These are phyloP conservation scores for Porites cylindrica DNA, from an alignment of 92 coral and sea anemone genomes.

Conservation along the genomic window DNA sequence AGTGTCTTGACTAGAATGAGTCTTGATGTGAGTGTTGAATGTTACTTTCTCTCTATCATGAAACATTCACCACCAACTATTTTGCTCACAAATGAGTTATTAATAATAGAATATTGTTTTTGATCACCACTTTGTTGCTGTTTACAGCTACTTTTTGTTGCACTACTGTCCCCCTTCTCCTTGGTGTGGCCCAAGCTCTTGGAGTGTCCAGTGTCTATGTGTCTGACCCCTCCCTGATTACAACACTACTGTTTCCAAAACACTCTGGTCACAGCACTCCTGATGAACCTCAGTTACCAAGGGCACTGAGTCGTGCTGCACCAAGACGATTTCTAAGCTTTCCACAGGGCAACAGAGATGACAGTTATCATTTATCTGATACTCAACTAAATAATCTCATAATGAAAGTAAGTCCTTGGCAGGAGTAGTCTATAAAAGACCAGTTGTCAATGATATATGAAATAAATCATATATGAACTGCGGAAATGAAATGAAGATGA, in stretches of 20 bases:
- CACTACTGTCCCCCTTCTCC: slow-evolving; percentile 84
- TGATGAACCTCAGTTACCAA: slow-evolving; percentile 28
- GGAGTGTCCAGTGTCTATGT: slow-evolving; percentile 80
- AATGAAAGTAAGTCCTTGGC: slow-evolving; percentile 40
- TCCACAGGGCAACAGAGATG: slow-evolving; percentile 50
- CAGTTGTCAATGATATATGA: no score
- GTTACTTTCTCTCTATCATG: no score
- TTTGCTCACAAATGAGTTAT: no score
- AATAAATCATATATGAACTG: no score
- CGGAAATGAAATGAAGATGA: no score
- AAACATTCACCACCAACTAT: no score
- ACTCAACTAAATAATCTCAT: slow-evolving; percentile 59
- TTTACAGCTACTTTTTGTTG: slow-evolving; percentile 76
- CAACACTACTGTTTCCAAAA: slow-evolving; percentile 58
- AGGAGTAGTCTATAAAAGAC: no score
- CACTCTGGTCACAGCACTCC: slow-evolving; percentile 28
- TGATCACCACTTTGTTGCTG: neutral
- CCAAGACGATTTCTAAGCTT: slow-evolving; percentile 48
- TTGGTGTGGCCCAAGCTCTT: slow-evolving; percentile 95
- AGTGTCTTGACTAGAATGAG: no score
- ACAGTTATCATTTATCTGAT: slow-evolving; percentile 55
- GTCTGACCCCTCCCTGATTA: slow-evolving; percentile 65
- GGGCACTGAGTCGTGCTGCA: slow-evolving; percentile 32
- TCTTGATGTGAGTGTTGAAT: no score
- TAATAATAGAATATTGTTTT: neutral